Evolutionary conservation across 2,888 invertebrate species (phyloP), one percentile per base, ranked within the genome.

Genomic region (Leucophenga montana): DNA sequence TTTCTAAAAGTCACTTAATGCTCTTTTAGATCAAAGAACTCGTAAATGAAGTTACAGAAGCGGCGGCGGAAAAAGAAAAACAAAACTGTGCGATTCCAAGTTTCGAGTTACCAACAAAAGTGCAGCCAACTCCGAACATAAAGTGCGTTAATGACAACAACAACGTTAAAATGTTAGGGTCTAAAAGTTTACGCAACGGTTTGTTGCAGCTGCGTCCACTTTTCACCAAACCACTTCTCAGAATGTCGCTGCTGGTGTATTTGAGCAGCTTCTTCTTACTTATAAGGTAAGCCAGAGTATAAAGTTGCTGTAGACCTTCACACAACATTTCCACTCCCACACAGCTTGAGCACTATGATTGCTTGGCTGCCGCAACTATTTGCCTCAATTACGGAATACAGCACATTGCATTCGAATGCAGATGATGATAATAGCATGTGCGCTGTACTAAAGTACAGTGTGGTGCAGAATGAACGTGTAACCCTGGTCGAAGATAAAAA

Each of bases 351-450:
- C 85, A 95, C 95, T 0, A 89, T 96, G 67, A 92, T 95, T 27
- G 90, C 96, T 57, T 96, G 96, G 95, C 91, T 95, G 76, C 96
- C 96, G 0, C 95, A 95, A 85, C 90, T 96, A 33, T 95, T 95
- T 75, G 92, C 93, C 66, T 93, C 94, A 88, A 92, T 94, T 16
- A 88, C 88, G 56, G 89, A 89, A 57, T 90, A 88, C 76, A 88
- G 89, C 39, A 8, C 39, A 39, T 39, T 39, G 66, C 87, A 86
- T 57, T 79, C 86, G 14, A 84, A 86, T 73, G 27, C 20, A 62
- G 27, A 18, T 20, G 67, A 8, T 16, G 0, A 67, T 46, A 0
- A 68, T 66, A 5, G 39, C 65, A 78, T 87, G 4, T 87, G 87
- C 74, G 73, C 39, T 27, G 86, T 88, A 67, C 64, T 87, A 44